Conservation (phyloP, 2,888 invertebrate genomes). For the Eudemis profundana region DNA sequence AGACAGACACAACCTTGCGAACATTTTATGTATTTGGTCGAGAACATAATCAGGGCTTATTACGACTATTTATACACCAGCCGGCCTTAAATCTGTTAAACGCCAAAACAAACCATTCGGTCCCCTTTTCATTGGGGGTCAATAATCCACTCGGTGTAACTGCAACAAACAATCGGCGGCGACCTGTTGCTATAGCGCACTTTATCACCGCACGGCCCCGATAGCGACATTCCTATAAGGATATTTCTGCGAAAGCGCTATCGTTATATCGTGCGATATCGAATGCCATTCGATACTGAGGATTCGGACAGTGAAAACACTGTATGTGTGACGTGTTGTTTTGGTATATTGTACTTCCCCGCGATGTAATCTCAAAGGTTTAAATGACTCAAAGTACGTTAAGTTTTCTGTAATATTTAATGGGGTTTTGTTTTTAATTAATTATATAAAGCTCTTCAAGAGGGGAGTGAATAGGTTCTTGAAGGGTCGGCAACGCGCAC, state of each 20-base stretch:
- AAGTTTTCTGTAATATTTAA: too few species aligned
- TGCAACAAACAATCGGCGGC: slow-evolving; percentile 42
- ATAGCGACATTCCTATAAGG: slow-evolving; percentile 42
- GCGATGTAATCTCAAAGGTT: neutral
- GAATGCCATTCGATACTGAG: slow-evolving; percentile 8
- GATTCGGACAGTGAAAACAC: slow-evolving; percentile 5
- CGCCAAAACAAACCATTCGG: slow-evolving; percentile 39
- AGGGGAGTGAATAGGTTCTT: too few species aligned
- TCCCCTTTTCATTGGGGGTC: slow-evolving; percentile 41
- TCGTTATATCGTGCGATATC: slow-evolving; percentile 32
- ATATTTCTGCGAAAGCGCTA: slow-evolving; percentile 42
- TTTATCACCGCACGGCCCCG: slow-evolving; percentile 40
- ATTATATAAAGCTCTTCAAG: too few species aligned
- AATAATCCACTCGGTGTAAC: slow-evolving; percentile 42
- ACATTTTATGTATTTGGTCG: neutral
- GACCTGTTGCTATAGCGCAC: slow-evolving; percentile 40
- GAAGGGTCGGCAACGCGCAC: too few species aligned
- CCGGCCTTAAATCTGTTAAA: slow-evolving; percentile 30
- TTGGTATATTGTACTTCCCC: neutral
- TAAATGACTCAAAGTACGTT: too few species aligned
- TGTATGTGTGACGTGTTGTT: neutral
- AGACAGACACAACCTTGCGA: neutral
- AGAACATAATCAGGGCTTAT: neutral
- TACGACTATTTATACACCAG: slow-evolving; percentile 3
- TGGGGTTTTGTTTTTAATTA: too few species aligned